phyloP scores from a whole-genome alignment of 2,888 invertebrate species.

The Tipula unca region DNA sequence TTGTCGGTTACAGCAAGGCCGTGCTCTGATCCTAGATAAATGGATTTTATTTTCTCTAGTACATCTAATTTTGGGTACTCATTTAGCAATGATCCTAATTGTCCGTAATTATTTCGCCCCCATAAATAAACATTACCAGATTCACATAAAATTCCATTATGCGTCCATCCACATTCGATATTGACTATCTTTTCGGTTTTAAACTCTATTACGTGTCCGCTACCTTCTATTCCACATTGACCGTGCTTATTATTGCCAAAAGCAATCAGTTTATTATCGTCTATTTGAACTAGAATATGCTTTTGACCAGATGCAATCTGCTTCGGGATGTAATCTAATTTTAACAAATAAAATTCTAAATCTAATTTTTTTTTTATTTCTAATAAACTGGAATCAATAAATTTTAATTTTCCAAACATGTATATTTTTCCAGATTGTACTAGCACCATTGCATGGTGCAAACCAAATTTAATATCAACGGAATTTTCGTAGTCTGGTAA shows the following conservation, averaged over 20 bases:
- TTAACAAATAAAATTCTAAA: conserved; percentile 46
- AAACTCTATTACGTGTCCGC: conserved; percentile 42
- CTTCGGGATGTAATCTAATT: conserved; percentile 36
- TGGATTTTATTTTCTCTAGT: conserved; percentile 24
- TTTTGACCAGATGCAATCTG: conserved; percentile 70
- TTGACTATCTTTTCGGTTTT: conserved; percentile 46
- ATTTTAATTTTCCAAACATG: conserved; percentile 32
- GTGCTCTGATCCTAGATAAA: conserved; percentile 65
- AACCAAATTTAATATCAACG: conserved; percentile 34
- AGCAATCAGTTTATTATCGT: conserved; percentile 49
- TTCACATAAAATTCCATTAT: conserved; percentile 55
- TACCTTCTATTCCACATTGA: conserved; percentile 44
- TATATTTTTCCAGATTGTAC: conserved; percentile 36
- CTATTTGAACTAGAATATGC: conserved; percentile 46
- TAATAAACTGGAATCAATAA: background rate
- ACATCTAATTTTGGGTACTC: conserved; percentile 33
- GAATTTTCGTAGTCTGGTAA: conserved; percentile 34
- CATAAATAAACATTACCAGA: conserved; percentile 58
- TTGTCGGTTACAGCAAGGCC: conserved; percentile 58
- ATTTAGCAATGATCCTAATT: conserved; percentile 49
- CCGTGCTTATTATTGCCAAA: conserved; percentile 83
- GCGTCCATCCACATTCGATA: conserved; percentile 66
- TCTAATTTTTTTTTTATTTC: background rate
- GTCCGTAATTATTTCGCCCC: conserved; percentile 76
- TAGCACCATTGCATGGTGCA: conserved; percentile 37